Percentiles rank a stretch among this genome's conserved stretches.
These are phyloP conservation scores for Tangara arthus DNA, from an alignment of 2,797 vertebrate species.

Conservation along the genomic window DNA sequence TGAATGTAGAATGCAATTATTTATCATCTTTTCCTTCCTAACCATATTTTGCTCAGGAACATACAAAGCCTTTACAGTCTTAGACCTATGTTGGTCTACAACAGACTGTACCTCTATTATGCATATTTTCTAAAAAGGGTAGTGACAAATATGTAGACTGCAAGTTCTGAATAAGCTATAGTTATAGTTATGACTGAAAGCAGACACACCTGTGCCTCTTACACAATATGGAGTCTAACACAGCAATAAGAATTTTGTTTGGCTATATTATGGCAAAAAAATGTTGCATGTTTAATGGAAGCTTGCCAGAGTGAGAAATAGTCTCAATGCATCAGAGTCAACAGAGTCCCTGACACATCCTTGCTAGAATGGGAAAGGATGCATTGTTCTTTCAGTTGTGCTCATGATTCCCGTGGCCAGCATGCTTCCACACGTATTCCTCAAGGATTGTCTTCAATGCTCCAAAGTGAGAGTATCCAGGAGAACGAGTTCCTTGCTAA, in stretches of 20 bases:
- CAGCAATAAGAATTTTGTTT: neutral
- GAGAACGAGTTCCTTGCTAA: neutral
- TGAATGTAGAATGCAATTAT: neutral
- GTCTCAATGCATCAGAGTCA: neutral
- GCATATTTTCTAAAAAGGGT: neutral
- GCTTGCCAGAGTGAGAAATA: neutral
- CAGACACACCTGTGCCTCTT: neutral
- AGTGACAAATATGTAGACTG: neutral
- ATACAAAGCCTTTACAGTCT: neutral
- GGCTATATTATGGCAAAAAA: neutral
- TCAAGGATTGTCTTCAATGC: neutral
- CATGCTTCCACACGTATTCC: neutral
- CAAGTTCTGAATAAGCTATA: neutral
- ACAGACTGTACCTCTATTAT: neutral
- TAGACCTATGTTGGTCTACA: neutral
- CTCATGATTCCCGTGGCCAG: neutral
- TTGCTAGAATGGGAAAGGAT: neutral
- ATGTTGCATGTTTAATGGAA: neutral
- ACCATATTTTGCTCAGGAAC: neutral
- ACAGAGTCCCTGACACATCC: neutral
- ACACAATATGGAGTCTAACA: neutral
- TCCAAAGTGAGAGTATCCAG: neutral
- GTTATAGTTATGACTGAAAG: neutral
- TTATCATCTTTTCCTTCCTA: neutral
- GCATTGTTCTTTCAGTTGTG: neutral